Base-by-base conservation (phyloP, 2,113 vertebrate genomes). In the Gavia stellata region DNA sequence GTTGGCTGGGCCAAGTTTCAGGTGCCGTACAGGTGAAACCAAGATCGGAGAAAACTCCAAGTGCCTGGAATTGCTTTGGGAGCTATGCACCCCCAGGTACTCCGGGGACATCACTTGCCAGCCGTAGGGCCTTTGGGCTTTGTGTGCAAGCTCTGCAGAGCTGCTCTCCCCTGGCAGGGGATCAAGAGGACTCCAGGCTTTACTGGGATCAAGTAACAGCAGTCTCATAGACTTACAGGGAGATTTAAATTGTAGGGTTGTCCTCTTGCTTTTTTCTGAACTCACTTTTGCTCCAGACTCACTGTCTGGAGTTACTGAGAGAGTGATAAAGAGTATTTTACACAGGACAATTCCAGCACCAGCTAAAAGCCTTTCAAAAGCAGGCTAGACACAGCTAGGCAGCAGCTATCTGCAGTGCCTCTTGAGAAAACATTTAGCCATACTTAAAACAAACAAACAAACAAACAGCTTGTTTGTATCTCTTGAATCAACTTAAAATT, bases 1-100 rank as follows among this genome's bases (percentile, higher is more conserved):
- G 0, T 10, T 6, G 53, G 47, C 15, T 14, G 13, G 3, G 40
- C n/a, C 3, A 1, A 6, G 3, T 24, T 47, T 26, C 36, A 7
- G 40, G 16, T 18, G 40, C 44, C 14, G 19, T 2, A 2, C 7
- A 12, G 42, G 9, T 18, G 33, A 34, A 33, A n/a, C 45, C 52
- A 44, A 24, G 40, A 14, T 1, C 1, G 11, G 49, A 23, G 42
- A 14, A 23, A 15, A 12, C 20, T 28, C 75, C 34, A 14, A 6
- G 33, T 33, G 70, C 62, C 62, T 7, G n/a, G 52, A 5, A 17
- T 4, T 5, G 50, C 53, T 49, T 3, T 14, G 53, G n/a, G 55
- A 21, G 33, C 50, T 24, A 2, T 17, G 3, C 20, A 2, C 6
- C 26, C 40, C 14, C 28, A 5, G 20, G 33, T 44, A 4, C 71